Evolutionary conservation across 2,888 invertebrate species (phyloP).

Genomic region (Drosophila recens): DNA sequence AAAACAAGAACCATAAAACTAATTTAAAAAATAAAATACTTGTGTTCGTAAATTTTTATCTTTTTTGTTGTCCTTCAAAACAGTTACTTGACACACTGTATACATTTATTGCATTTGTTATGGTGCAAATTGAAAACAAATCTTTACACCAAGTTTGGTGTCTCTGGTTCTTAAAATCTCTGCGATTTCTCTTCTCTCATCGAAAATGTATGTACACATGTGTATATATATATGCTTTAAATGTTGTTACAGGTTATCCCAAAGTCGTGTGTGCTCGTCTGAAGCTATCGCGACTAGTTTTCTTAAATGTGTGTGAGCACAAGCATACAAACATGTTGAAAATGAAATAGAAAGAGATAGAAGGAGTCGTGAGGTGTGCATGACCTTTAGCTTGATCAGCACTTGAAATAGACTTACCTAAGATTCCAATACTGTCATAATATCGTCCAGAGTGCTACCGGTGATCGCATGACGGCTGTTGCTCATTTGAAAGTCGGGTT

Average conservation of each 20-base stretch:
- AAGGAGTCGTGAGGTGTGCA: neutral
- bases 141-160: no score
- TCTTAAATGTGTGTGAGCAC: neutral
- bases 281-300: neutral
- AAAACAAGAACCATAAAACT: no score
- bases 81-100: no score
- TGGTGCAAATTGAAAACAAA: no score
- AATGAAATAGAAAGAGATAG: neutral
- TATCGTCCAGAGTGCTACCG: slow-evolving; percentile 54
- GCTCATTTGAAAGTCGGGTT: slow-evolving; percentile 46
- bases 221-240: neutral
- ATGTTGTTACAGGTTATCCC: neutral
- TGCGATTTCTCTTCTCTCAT: no score
- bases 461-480: slow-evolving; percentile 45
- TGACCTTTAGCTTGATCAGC: neutral
- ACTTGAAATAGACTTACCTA: slow-evolving; percentile 15
- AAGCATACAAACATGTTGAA: neutral
- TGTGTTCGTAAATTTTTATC: no score
- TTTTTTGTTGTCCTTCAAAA: no score
- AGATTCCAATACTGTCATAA: slow-evolving; percentile 62
- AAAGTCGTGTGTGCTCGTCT: neutral
- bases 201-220: no score
- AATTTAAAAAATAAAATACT: no score
- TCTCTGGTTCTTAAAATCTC: no score
- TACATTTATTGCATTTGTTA: no score